Base-by-base conservation (phyloP, 2,888 invertebrate genomes). In the Agrochola lychnidis region DNA sequence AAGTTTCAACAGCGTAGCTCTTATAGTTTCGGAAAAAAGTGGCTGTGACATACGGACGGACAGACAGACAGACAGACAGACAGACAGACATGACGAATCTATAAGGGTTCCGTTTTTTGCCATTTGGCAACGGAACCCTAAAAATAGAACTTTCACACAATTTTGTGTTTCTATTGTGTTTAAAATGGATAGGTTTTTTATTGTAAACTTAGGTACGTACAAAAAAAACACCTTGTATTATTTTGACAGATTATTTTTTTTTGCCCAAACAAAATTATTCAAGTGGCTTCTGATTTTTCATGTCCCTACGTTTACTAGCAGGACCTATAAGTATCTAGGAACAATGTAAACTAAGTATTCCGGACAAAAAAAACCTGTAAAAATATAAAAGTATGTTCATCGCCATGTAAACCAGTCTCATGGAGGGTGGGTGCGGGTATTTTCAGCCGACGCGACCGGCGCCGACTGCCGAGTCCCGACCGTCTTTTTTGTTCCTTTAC, bases 391-490 rank as follows among this genome's bases (percentile, higher is more conserved):
- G 40, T 40, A 75, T 67, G 56, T 67, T 19, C 63, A 14, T 25
- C 83, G 70, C n/a, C 92, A 93, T 93, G 92, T 92, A 90, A 92
- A 59, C 92, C 90, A 14, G 6, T 40, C 76, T n/a, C 80, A 68
- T 22, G 70, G 82, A 89, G 80, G 91, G 82, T 76, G 84, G 86
- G 76, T 90, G 91, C 86, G 91, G 92, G 87, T 95, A 95, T 95
- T 95, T 94, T 91, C 92, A 94, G 92, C 89, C 92, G 90, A 82
- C 90, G 90, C 90, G 89, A 89, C 90, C 91, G 94, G 92, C 94
- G 92, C 91, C 93, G 92, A 88, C 88, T 89, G 86, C 79, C 91
- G 92, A 87, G 88, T 88, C 84, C 82, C 86, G 85, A 64, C 72
- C 90, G 87, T 91, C 92, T 90, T 92, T 91, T 93, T 93, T 93